Conservation (phyloP, 2,797 vertebrate species). For the Champsocephalus esox region DNA sequence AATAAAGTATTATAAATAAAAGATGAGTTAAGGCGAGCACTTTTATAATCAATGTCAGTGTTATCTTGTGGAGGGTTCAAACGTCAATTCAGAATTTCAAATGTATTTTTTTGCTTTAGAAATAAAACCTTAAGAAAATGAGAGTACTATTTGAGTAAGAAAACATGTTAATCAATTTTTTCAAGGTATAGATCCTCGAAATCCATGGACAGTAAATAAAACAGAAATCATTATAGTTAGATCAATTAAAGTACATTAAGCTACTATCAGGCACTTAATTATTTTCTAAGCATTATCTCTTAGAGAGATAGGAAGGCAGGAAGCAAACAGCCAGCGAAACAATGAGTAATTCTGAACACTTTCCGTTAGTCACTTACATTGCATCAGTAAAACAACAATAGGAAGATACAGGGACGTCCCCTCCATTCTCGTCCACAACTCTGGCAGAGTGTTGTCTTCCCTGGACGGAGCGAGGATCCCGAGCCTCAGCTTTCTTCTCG, state of each 20-base stretch:
- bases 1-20: too few relatives aligned
- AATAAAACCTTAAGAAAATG: not conserved
- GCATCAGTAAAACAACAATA: constrained; percentile 72
- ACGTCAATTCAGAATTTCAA: not conserved
- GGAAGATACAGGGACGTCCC: constrained; percentile 70
- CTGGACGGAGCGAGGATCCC: constrained; percentile 60
- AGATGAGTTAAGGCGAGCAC: too few relatives aligned
- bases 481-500: constrained; percentile 67
- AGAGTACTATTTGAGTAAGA: not conserved
- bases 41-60: not conserved
- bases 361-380: constrained; percentile 74
- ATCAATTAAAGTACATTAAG: not conserved
- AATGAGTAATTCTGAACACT: not conserved
- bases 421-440: constrained; percentile 74
- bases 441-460: constrained; percentile 51
- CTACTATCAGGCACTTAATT: not conserved
- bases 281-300: not conserved
- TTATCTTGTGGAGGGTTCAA: not conserved
- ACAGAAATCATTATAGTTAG: not conserved
- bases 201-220: not conserved
- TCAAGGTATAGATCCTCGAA: not conserved
- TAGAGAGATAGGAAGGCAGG: not conserved
- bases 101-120: not conserved
- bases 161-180: not conserved
- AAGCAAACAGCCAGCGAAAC: not conserved